These are phyloP conservation scores for Pristiophorus japonicus DNA, from an alignment of 2,113 vertebrate genomes.

Conservation along the genomic window DNA sequence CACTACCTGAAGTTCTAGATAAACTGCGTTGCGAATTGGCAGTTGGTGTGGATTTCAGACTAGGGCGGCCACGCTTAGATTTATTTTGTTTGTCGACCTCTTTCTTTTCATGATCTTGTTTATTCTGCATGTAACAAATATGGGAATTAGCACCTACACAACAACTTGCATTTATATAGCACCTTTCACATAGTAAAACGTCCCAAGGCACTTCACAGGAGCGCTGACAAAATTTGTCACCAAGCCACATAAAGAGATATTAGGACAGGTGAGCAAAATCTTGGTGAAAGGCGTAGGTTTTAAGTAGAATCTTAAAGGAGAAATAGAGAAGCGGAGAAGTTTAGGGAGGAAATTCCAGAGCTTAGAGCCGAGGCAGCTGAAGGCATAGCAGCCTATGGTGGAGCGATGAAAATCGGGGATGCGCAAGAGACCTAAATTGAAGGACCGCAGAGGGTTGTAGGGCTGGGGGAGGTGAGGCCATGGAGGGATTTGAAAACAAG, in stretches of 20 bases:
- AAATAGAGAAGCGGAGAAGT: not conserved
- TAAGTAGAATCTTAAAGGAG: not conserved
- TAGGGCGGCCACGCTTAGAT: conserved; percentile 81
- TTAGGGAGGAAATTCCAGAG: not conserved
- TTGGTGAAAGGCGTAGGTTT: not conserved
- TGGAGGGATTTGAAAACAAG: not conserved
- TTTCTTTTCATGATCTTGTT: conserved; percentile 77
- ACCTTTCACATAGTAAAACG: not conserved
- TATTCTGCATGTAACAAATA: conserved; percentile 62
- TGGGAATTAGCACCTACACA: not conserved
- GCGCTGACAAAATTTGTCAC: not conserved
- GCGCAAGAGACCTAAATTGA: not conserved
- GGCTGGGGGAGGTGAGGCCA: not conserved
- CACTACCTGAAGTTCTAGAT: conserved; percentile 66
- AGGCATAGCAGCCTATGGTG: not conserved
- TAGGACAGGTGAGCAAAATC: not conserved
- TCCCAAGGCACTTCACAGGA: not conserved
- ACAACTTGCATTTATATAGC: not conserved
- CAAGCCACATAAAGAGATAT: not conserved
- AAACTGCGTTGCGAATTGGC: conserved; percentile 60
- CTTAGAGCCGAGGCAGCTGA: not conserved
- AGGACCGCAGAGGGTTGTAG: not conserved
- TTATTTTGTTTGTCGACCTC: conserved; percentile 72
- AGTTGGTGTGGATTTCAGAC: conserved; percentile 73
- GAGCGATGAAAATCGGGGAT: not conserved